A percentile compares a stretch with the other conserved stretches of the same genome.
Evolutionary conservation across 2,797 vertebrate genomes (phyloP).

Genomic region (Falco peregrinus): DNA sequence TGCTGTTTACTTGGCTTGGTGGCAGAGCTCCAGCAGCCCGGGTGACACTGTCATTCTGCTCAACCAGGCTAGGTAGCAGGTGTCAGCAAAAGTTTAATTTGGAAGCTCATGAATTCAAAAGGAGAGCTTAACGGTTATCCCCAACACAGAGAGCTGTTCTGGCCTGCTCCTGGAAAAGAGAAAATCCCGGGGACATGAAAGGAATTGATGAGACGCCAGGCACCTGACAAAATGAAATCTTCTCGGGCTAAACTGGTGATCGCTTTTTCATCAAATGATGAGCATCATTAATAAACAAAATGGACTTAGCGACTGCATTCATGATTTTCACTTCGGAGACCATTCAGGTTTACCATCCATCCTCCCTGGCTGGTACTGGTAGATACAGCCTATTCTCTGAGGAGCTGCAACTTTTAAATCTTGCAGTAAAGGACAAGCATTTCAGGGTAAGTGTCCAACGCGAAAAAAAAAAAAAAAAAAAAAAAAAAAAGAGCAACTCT

Average conservation of each 20-base stretch:
- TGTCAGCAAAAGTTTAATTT: slow-evolving; percentile 67
- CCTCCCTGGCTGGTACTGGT: neutral
- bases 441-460: neutral
- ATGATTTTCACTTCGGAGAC: neutral
- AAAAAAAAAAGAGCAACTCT: neutral
- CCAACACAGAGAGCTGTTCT: slow-evolving; percentile 21
- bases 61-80: slow-evolving; percentile 53
- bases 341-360: neutral
- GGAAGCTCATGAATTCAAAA: slow-evolving; percentile 63
- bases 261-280: neutral
- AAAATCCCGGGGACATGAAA: slow-evolving; percentile 48
- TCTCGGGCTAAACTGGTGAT: neutral
- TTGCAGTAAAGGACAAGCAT: neutral
- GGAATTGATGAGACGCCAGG: slow-evolving; percentile 45
- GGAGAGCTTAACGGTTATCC: slow-evolving; percentile 48
- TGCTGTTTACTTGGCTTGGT: accelerated
- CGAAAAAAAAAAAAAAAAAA: neutral
- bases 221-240: slow-evolving; percentile 16
- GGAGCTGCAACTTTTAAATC: slow-evolving; percentile 27
- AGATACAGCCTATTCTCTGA: neutral
- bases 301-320: neutral
- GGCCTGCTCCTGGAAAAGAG: slow-evolving; percentile 46
- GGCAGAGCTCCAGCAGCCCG: neutral
- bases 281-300: slow-evolving; percentile 28
- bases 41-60: neutral